phyloP scores from a whole-genome alignment of 1,140 invertebrate species.

The Drosophila miranda region DNA sequence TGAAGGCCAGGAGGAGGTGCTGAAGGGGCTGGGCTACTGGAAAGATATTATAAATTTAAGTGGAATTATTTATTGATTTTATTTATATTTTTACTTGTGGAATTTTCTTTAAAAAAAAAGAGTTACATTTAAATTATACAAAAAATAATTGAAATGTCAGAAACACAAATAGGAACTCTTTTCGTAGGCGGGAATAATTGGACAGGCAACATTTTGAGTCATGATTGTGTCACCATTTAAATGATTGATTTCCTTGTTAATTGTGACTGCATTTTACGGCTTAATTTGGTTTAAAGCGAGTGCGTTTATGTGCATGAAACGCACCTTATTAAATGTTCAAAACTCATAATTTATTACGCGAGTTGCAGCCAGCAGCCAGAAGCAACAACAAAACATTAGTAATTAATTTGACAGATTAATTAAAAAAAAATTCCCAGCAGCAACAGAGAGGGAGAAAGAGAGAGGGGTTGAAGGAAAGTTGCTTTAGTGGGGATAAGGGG shows the following conservation, averaged over 20 bases:
- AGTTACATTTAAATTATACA: background rate
- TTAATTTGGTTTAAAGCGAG: background rate
- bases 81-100: no score
- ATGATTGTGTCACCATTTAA: background rate
- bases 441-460: background rate
- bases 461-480: no score
- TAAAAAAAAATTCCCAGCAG: slow-evolving; percentile 44
- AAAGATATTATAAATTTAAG: no score
- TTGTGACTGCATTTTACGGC: slow-evolving; percentile 5
- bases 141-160: slow-evolving; percentile 4
- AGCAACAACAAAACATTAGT: slow-evolving; percentile 27
- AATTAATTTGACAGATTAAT: slow-evolving; percentile 68
- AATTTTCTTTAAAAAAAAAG: no score
- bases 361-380: no score
- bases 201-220: slow-evolving; percentile 13
- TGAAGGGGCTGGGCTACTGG: no score
- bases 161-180: slow-evolving; percentile 12
- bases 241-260: slow-evolving; percentile 32
- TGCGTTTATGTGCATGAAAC: background rate
- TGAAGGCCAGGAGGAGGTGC: no score
- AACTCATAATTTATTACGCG: background rate
- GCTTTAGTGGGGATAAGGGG: background rate
- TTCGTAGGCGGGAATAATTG: slow-evolving; percentile 3
- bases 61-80: no score
- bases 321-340: background rate